phyloP scores from a whole-genome alignment of 2,888 invertebrate species.

The Danaus chrysippus region DNA sequence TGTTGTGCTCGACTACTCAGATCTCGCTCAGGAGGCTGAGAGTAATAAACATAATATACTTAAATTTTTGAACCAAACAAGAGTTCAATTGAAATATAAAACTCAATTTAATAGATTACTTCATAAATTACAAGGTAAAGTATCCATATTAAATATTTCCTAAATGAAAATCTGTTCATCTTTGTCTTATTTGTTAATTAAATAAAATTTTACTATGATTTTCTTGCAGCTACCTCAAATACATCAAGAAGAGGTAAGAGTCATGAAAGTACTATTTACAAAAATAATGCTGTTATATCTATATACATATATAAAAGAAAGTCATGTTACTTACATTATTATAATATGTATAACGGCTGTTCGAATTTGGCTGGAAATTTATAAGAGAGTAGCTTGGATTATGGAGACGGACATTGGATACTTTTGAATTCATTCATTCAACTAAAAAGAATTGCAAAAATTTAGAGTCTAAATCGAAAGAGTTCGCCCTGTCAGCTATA shows the following conservation, averaged over 20 bases:
- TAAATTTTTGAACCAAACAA: slow-evolving; percentile 51
- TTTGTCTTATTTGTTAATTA: neutral
- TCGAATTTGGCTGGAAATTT: no score
- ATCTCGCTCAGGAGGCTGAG: slow-evolving; percentile 58
- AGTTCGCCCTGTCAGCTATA: no score
- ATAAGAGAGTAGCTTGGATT: no score
- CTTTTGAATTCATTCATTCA: neutral
- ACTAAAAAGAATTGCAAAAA: neutral
- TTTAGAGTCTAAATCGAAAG: neutral
- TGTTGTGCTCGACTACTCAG: slow-evolving; percentile 50
- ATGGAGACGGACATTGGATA: no score
- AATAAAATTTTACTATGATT: slow-evolving; percentile 6
- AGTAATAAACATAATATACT: slow-evolving; percentile 55
- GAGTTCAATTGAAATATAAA: slow-evolving; percentile 53
- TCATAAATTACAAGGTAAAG: slow-evolving; percentile 49
- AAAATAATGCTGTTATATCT: no score
- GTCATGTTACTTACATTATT: no score
- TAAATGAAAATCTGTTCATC: neutral
- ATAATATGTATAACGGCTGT: no score
- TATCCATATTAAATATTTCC: neutral
- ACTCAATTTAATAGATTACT: slow-evolving; percentile 52
- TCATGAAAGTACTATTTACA: neutral
- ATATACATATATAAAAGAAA: no score
- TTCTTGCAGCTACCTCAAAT: slow-evolving; percentile 30
- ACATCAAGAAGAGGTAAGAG: slow-evolving; percentile 32